A percentile compares a stretch with the other conserved stretches of the same genome.
phyloP scores from a whole-genome alignment of 2,888 invertebrate species.

The Tetragonula carbonaria region DNA sequence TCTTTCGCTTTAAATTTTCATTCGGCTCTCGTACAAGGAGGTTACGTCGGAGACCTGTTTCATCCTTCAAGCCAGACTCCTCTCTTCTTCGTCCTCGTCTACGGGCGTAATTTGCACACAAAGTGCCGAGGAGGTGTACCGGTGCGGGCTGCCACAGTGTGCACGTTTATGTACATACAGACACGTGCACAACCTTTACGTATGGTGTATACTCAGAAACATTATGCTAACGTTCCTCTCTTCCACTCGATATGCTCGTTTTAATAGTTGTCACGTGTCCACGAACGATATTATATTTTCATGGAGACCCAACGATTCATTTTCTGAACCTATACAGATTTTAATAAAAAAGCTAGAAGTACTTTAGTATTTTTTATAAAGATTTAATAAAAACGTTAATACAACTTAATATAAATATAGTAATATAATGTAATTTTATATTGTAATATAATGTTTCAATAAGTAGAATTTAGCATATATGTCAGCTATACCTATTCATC shows the following conservation, averaged over 20 bases:
- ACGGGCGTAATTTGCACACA: constrained; percentile 82
- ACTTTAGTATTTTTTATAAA: background rate
- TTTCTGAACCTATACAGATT: background rate
- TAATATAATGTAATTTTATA: too few species aligned
- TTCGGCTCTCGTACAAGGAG: constrained; percentile 69
- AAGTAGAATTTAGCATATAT: too few species aligned
- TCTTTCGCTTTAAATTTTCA: constrained; percentile 70
- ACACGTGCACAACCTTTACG: constrained; percentile 60
- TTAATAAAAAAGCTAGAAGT: background rate
- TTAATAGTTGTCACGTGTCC: constrained; percentile 38
- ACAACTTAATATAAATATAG: too few species aligned
- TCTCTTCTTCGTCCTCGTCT: constrained; percentile 76
- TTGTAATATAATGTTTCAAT: too few species aligned
- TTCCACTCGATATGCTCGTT: constrained; percentile 43
- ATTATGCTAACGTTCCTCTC: constrained; percentile 77
- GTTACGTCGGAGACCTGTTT: constrained; percentile 69
- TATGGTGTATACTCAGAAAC: constrained; percentile 72
- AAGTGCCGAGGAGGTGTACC: constrained; percentile 77
- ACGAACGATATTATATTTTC: constrained; percentile 41
- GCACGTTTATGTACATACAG: constrained; percentile 50
- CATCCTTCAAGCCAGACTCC: constrained; percentile 73
- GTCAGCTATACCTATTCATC: too few species aligned
- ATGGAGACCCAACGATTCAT: constrained; percentile 18
- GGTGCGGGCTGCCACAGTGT: constrained; percentile 49
- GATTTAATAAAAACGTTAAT: background rate